These are phyloP conservation scores for Hippocampus kuda DNA, from an alignment of 2,797 vertebrate species.

Conservation along the genomic window DNA sequence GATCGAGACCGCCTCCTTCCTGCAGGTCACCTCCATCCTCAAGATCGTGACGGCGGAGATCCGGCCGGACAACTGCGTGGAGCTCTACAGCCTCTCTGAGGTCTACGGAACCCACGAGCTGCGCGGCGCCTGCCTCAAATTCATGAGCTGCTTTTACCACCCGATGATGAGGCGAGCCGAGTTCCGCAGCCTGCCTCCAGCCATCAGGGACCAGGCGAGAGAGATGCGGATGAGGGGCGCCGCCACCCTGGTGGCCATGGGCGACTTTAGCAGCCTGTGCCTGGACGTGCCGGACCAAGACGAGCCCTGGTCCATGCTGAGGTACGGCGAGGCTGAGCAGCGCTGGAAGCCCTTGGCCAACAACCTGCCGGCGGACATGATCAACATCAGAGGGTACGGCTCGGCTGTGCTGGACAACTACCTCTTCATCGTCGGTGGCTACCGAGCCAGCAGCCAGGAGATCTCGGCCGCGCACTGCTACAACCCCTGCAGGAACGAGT, in stretches of 20 bases:
- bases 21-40: constrained; percentile 86
- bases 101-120: constrained; percentile 84
- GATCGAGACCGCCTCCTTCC: constrained; percentile 85
- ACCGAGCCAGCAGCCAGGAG: constrained; percentile 86
- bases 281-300: constrained; percentile 66
- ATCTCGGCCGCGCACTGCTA: constrained; percentile 87
- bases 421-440: constrained; percentile 86
- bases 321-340: constrained; percentile 75
- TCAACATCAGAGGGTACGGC: constrained; percentile 82
- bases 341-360: constrained; percentile 81
- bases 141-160: constrained; percentile 82
- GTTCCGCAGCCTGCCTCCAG: constrained; percentile 63
- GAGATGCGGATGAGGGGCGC: constrained; percentile 80
- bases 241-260: constrained; percentile 77
- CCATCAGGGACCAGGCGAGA: constrained; percentile 66
- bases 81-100: constrained; percentile 80
- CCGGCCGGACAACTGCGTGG: constrained; percentile 79
- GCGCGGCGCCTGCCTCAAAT: constrained; percentile 74
- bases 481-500: constrained; percentile 85
- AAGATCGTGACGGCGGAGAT: constrained; percentile 79
- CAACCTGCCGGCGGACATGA: constrained; percentile 78
- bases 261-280: constrained; percentile 72
- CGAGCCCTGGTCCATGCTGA: constrained; percentile 80
- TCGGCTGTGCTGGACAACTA: constrained; percentile 86
- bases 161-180: constrained; percentile 76